Evolutionary conservation across 2,113 vertebrate genomes (phyloP).

Genomic region (Ploceus nigricollis): DNA sequence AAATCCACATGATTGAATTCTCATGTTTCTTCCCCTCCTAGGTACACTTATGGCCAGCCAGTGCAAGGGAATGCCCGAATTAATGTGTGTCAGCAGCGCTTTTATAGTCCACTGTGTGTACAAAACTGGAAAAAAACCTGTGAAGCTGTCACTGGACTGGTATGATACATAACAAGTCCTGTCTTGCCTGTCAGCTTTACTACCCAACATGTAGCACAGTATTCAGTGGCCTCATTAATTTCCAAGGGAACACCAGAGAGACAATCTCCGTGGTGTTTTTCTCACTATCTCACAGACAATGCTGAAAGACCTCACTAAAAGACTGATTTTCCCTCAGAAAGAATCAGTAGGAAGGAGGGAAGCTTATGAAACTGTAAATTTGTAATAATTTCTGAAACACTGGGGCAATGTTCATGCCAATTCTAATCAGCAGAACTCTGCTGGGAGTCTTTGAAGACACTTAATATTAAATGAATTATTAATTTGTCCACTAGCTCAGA

Average conservation of each 20-base stretch:
- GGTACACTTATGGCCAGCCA: constrained; percentile 70
- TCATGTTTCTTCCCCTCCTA: neutral
- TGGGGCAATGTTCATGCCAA: neutral
- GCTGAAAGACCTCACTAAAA: neutral
- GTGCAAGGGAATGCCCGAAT: constrained; percentile 61
- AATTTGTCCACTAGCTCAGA: neutral
- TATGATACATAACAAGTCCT: neutral
- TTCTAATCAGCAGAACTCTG: neutral
- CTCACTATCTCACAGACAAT: neutral
- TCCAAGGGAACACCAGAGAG: neutral
- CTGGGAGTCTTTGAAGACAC: neutral
- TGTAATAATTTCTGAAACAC: neutral
- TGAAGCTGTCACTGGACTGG: constrained; percentile 45
- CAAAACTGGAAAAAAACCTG: constrained; percentile 37
- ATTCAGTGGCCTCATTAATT: neutral
- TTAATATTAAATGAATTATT: neutral
- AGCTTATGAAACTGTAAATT: neutral
- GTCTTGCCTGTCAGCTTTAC: neutral
- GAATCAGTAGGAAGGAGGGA: neutral
- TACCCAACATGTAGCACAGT: neutral
- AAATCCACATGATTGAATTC: neutral
- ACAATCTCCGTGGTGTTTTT: neutral
- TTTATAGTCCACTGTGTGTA: constrained; percentile 31
- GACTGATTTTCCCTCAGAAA: neutral
- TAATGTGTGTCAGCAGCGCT: constrained; percentile 43